Evolutionary conservation across 2,113 vertebrate species (phyloP).

Genomic region (Oriolus oriolus): DNA sequence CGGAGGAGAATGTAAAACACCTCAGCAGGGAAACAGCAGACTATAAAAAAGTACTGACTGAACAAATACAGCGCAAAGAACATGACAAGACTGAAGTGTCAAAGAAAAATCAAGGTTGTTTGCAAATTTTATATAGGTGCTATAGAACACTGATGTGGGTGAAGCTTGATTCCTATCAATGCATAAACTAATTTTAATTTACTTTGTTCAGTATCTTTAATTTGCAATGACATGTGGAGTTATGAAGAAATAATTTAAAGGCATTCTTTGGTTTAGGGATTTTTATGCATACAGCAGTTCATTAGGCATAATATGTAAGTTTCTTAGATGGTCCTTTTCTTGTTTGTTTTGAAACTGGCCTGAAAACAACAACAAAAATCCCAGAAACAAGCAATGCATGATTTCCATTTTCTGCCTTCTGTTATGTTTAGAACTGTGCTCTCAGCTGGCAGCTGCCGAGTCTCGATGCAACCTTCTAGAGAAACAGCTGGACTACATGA

Average conservation of each 20-base stretch:
- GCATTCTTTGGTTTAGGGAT: not conserved
- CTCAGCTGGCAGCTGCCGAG: constrained; percentile 85
- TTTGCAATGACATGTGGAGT: not conserved
- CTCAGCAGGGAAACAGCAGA: constrained; percentile 71
- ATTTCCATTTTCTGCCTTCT: not conserved
- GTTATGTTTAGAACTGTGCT: constrained; percentile 76
- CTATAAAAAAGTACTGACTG: constrained; percentile 70
- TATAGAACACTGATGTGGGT: not conserved
- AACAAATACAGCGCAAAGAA: constrained; percentile 66
- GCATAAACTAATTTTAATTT: not conserved
- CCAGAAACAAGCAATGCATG: not conserved
- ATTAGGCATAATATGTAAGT: not conserved
- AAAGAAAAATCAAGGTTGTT: constrained; percentile 70
- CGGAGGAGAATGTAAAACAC: constrained; percentile 73
- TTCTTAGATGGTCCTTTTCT: not conserved
- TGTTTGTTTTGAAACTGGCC: not conserved
- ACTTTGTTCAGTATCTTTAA: not conserved
- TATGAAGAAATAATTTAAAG: not conserved
- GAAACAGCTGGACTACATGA: constrained; percentile 90
- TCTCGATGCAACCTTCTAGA: constrained; percentile 86
- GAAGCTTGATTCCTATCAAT: not conserved
- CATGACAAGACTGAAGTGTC: constrained; percentile 63
- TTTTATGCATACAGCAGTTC: not conserved
- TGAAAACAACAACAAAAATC: not conserved
- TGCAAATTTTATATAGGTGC: not conserved